phyloP scores from a whole-genome alignment of 2,888 invertebrate genomes.

The Xanthorhoe designata region DNA sequence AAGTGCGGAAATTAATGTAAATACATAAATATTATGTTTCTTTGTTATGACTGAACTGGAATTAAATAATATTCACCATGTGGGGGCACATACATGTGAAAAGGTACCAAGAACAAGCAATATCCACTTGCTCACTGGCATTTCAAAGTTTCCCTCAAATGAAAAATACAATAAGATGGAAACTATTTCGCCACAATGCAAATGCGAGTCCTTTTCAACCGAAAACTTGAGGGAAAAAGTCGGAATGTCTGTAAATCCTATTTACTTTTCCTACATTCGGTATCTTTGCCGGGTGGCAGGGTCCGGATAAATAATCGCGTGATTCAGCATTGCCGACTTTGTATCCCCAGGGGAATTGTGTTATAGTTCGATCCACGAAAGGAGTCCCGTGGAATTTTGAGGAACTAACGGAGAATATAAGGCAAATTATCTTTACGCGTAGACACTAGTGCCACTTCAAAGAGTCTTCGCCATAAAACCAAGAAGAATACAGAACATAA shows the following conservation, averaged over 20 bases:
- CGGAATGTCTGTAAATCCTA: conserved; percentile 34
- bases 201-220: conserved; percentile 31
- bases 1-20: too few relatives aligned
- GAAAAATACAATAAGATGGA: conserved; percentile 35
- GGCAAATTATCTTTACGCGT: too few relatives aligned
- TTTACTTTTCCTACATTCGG: conserved; percentile 32
- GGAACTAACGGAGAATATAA: too few relatives aligned
- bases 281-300: conserved; percentile 27
- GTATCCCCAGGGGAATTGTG: background rate
- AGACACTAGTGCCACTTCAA: too few relatives aligned
- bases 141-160: conserved; percentile 24
- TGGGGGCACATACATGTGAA: background rate
- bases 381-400: too few relatives aligned
- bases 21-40: background rate
- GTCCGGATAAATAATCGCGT: conserved; percentile 8
- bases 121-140: conserved; percentile 13
- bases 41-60: background rate
- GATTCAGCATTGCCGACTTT: background rate
- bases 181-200: conserved; percentile 35
- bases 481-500: too few relatives aligned
- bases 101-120: conserved; percentile 12
- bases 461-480: too few relatives aligned
- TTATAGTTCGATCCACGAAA: background rate
- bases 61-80: background rate
- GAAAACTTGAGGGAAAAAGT: conserved; percentile 35